Evolutionary conservation across 37 sponge, comb jelly and placozoan species (phyloP), one percentile per base, ranked within the genome.

Genomic region (Theonella swinhoei): DNA sequence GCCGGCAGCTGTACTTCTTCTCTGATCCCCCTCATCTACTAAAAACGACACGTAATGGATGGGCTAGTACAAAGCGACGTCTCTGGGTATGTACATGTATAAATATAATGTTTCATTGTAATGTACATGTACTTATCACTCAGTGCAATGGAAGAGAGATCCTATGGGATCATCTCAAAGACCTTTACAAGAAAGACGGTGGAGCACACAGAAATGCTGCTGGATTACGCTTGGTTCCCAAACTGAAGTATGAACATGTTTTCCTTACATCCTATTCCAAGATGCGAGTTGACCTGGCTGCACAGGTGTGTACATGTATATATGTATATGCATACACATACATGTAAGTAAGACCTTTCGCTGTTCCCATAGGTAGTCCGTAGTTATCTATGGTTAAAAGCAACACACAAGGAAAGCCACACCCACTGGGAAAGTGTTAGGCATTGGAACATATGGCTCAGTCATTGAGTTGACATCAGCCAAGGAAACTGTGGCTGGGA

Each of bases 51-150:
- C n/a, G 83, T 63, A 83, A 83, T 74, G 72, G 83, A 64, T 74
- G 38, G 67, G 23, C 14, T 38, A 74, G 75, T 30, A 71, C 61
- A 43, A n/a, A 35, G 4, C 38, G 83, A 26, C 20, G 25, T 8
- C 84, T 83, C n/a, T 83, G 76, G 84, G 84, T 83, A 73, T 64
- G 67, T 4, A 23, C n/a, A 22, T 0, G n/a, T n/a, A n/a, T n/a
- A n/a, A n/a, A n/a, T 34, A 34, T 70, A 70, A 28, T 70, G 28
- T 70, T 32, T 32, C 32, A 34, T 70, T 32, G 5, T 25, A 34
- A 37, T 72, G 37, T 72, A 38, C 60, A 20, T 14, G 7, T 66
- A 19, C 11, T 58, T 58, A 58, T 58, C 19, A 20, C 17, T 20
- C 19, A 20, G 34, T 71, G 8, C 36, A 20, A 29, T 77, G 78